Base-by-base conservation (phyloP, 2,888 invertebrate genomes). In the Macaria liturata region DNA sequence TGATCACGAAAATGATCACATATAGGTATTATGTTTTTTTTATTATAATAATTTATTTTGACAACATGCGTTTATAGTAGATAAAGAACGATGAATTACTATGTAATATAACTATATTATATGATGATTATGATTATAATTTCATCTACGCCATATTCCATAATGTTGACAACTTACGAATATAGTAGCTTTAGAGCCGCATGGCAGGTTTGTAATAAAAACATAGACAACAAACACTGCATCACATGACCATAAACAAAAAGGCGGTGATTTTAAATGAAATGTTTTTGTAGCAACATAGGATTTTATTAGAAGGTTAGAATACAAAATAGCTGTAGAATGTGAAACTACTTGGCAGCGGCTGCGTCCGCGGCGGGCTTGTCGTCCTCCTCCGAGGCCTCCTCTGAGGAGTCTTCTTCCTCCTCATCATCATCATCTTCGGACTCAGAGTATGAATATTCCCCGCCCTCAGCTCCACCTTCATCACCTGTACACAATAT, bases 381-480 rank as follows among this genome's bases (percentile, higher is more conserved):
- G 9, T 51, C 54, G 0, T 62, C 60, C 42, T 60, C 62, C 8
- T 57, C 62, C 8, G 55, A 56, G 4, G 67, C 65, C 5, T 67
- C 70, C 31, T 69, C 80, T 3, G 72, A 78, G 0, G 74, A 74
- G 31, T 72, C 71, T 5, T 77, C 78, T 3, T 91, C 82, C 3
- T 83, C 85, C 4, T 74, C 72, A 3, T 49, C 39, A 49, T 73
- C 77, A 0, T 74, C 80, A 1, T 75, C 76, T 5, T 86, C 86
- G 44, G 91, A 90, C 61, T 92, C 86, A 32, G 88, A 88, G 63
- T 76, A 78, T 3, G 84, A 83, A 70, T 80, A 86, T 64, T 83
- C 84, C 6, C 85, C 92, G 46, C 86, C 91, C 58, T 93, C 93
- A 1, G 83, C 88, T 5, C 79, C 86, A 46, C 85, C 83, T 49